Base-by-base conservation (phyloP, 2,113 vertebrate species). In the Ciconia boyciana region DNA sequence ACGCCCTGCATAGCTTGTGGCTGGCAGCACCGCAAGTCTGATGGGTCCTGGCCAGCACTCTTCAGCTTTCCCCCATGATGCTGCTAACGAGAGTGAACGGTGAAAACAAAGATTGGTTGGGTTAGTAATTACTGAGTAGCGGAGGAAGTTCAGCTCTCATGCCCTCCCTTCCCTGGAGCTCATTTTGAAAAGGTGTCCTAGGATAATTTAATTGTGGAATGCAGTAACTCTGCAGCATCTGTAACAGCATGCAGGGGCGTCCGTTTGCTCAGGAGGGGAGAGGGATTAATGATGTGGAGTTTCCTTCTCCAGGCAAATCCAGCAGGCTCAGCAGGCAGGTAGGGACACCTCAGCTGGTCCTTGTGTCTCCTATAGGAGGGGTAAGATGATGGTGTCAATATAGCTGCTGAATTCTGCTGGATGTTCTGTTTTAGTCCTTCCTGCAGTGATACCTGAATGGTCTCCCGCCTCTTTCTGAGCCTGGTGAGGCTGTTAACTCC, bases 41-140 rank as follows among this genome's bases (percentile, higher is more conserved):
- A 4, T 7, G 57, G 5, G 29, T 52, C 44, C 28, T 2, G 1
- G 43, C 48, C 2, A 6, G 54, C 7, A 1, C 39, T 51, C 11
- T 0, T 11, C 66, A 21, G 52, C 31, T 51, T 52, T 21, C 19
- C 34, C 31, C 43, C 0, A 0, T 5, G 52, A 48, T 3, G 11
- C 87, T 16, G n/a, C 80, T 58, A 4, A 3, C 0, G 5, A 24
- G 49, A 36, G 11, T 2, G 52, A 66, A 15, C 2, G 1, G 17
- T 55, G 62, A 26, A 48, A 65, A 26, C 0, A 1, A 44, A 39
- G 61, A 16, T 28, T 28, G n/a, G 22, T 34, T 17, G 57, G 49
- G 43, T 44, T 74, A 21, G 32, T 36, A 17, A 48, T 20, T 24
- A 10, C 32, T 36, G 44, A 92, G 44, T 31, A 22, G 39, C 2